These are phyloP conservation scores for Oreochromis spilurus DNA, from an alignment of 2,113 vertebrate species.

Conservation along the genomic window DNA sequence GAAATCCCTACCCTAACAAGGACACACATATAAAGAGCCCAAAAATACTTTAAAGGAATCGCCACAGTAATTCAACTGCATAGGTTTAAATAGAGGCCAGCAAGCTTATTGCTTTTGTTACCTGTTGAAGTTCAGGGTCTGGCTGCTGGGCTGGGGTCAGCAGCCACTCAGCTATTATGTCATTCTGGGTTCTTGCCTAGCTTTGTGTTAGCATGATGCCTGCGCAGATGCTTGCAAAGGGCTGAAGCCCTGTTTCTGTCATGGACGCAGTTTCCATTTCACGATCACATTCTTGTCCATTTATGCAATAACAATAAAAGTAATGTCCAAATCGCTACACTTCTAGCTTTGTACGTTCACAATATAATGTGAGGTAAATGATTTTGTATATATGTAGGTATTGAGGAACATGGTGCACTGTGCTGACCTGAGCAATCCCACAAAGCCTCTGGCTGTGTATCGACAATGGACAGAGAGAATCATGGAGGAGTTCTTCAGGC, in stretches of 20 bases:
- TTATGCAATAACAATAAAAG: neutral
- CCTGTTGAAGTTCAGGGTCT: neutral
- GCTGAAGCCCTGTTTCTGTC: neutral
- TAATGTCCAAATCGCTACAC: neutral
- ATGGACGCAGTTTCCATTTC: neutral
- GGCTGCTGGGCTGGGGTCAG: neutral
- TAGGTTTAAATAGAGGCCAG: neutral
- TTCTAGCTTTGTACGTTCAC: neutral
- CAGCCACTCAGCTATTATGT: neutral
- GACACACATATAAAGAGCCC: neutral
- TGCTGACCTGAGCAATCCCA: constrained; percentile 91
- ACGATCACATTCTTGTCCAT: neutral
- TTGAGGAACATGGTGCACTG: constrained; percentile 93
- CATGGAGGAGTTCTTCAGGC: constrained; percentile 91
- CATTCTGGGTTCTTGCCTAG: neutral
- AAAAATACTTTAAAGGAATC: neutral
- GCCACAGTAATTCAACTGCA: neutral
- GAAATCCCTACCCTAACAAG: neutral
- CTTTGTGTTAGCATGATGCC: neutral
- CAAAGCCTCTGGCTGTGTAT: constrained; percentile 87
- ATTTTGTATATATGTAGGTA: constrained; percentile 76
- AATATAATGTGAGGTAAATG: neutral
- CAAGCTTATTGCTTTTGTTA: neutral
- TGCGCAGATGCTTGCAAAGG: neutral
- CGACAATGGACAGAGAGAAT: constrained; percentile 92